phyloP scores from a whole-genome alignment of 1,140 invertebrate species.

The Branchinecta lynchi region DNA sequence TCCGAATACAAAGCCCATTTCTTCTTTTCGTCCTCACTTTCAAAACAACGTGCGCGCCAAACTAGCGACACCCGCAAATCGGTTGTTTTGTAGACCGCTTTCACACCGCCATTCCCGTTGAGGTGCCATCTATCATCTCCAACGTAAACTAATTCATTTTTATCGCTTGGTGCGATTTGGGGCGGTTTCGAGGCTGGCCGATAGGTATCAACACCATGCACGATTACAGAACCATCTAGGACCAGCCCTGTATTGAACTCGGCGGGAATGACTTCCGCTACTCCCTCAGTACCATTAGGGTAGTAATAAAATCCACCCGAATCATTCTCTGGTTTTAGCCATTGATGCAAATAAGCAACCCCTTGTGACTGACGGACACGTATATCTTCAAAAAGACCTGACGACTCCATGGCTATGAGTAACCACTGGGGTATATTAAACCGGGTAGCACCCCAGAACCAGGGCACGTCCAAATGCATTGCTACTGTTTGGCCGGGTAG shows the following conservation, averaged over 20 bases:
- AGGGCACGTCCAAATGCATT: not conserved
- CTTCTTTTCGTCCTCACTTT: not conserved
- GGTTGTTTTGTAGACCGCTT: not conserved
- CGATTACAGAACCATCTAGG: not conserved
- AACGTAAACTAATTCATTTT: not conserved
- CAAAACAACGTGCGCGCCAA: not conserved
- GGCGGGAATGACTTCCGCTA: not conserved
- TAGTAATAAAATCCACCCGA: not conserved
- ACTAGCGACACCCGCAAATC: not conserved
- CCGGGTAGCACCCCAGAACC: not conserved
- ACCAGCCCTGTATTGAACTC: not conserved
- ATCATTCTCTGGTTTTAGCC: not conserved
- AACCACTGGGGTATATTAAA: not conserved
- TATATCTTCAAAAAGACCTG: not conserved
- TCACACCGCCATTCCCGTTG: not conserved
- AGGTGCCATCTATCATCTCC: not conserved
- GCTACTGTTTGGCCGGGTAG: not conserved
- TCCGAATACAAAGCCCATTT: not conserved
- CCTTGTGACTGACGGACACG: not conserved
- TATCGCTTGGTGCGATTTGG: not conserved
- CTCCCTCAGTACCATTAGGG: not conserved
- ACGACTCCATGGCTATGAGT: not conserved
- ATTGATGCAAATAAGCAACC: slow-evolving; percentile 1
- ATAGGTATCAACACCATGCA: not conserved
- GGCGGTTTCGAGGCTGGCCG: not conserved